Evolutionary conservation across 2,888 invertebrate genomes (phyloP).

Genomic region (Rhopalosiphum nymphaeae): DNA sequence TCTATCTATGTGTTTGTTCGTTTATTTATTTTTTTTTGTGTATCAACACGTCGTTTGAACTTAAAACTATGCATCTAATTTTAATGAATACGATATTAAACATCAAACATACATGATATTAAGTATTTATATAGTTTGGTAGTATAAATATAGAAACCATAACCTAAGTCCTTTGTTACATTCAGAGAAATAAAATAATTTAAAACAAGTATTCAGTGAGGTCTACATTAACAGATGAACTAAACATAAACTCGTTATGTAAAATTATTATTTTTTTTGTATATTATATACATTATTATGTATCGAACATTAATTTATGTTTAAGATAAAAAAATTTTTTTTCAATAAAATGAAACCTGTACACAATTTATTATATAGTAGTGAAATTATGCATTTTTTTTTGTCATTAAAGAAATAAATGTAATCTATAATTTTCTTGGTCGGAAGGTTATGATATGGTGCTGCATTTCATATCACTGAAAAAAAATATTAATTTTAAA

Average conservation of each 20-base stretch:
- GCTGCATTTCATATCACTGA: neutral
- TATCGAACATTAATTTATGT: neutral
- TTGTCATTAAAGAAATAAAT: neutral
- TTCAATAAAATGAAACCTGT: neutral
- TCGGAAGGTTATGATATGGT: neutral
- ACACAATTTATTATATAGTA: neutral
- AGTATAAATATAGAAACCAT: neutral
- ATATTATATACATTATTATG: neutral
- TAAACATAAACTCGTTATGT: neutral
- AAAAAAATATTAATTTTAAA: constrained; percentile 4
- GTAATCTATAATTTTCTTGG: neutral
- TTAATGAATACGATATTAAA: neutral
- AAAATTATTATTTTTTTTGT: neutral
- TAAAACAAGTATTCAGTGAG: neutral
- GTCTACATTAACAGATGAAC: neutral
- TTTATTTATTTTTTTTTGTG: neutral
- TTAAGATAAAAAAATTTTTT: neutral
- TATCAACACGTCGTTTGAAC: neutral
- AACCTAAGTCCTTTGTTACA: neutral
- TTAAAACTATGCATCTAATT: neutral
- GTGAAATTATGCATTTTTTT: neutral
- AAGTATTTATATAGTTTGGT: neutral
- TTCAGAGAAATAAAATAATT: neutral
- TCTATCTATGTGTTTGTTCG: neutral
- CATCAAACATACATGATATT: neutral